Evolutionary conservation across 2,888 invertebrate genomes (phyloP), one percentile per base, ranked within the genome.

Genomic region (Chirona hameri): DNA sequence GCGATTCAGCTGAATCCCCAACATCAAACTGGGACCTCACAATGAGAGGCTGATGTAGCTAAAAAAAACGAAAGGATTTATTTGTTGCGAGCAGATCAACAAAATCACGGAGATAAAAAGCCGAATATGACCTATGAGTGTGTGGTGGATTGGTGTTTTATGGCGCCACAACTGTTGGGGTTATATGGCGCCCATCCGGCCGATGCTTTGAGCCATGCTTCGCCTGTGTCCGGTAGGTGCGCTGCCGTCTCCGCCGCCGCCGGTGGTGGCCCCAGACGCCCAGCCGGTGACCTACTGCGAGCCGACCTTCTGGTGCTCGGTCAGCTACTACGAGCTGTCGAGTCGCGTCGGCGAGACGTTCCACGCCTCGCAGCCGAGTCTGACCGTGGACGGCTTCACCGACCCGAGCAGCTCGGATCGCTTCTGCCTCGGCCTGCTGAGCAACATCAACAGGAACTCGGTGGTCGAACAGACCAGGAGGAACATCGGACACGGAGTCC

Each of bases 301-400:
- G 90, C 98, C 98, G 5, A 94, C 96, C 14, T 97, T 96, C 90
- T 99, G 98, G 98, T 99, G 98, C 91, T 96, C 97, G 88, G 97
- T 98, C 89, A 95, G 96, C 88, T 99, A 99, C 89, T 99, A 99
- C 89, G 99, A 99, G 90, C 91, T 98, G 85, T 98, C 97, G 89
- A 96, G 96, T 31, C 91, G 98, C 31, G 98, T 99, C 31, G 99
- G 99, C 14, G 98, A 99, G 90, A 97, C 97, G 82, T 99, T 99
- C 90, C 97, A 98, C 88, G 98, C 98, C 52, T 95, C 95, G 69
- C 97, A 97, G 88, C 97, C 97, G 82, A 95, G 95, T 83, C 94
- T 99, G 87, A 96, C 98, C 0, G 98, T 99, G 39, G 99, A 99
- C 88, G 99, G 99, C 55, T 99, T 98, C 89, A 87, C 89, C 85